phyloP scores from a whole-genome alignment of 2,113 vertebrate genomes.

The Equus przewalskii region DNA sequence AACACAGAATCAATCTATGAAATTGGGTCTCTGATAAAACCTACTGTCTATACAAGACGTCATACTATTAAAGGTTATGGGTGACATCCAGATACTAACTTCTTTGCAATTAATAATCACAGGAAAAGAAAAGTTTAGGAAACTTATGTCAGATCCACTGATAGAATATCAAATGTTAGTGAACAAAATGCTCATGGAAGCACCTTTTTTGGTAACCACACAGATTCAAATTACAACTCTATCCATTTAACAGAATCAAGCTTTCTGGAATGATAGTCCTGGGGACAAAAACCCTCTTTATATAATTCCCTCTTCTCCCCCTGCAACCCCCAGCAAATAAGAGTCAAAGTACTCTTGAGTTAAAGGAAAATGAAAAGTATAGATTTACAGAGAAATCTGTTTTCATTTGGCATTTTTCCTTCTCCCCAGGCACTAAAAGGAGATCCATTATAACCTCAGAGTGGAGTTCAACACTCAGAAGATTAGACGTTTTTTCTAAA shows the following conservation, averaged over 20 bases:
- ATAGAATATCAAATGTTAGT: constrained; percentile 51
- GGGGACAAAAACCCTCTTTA: constrained; percentile 73
- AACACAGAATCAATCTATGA: constrained; percentile 2
- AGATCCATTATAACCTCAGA: constrained; percentile 70
- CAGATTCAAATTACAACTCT: constrained; percentile 68
- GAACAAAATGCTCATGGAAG: constrained; percentile 49
- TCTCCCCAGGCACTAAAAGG: constrained; percentile 49
- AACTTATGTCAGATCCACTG: constrained; percentile 29
- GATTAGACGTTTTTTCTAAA: constrained; percentile 59
- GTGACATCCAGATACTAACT: constrained; percentile 55
- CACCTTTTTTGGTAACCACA: constrained; percentile 47
- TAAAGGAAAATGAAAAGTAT: constrained; percentile 72
- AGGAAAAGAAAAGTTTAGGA: constrained; percentile 52
- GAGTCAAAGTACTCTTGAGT: constrained; percentile 54
- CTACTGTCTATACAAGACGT: constrained; percentile 52
- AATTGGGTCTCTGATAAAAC: constrained; percentile 9
- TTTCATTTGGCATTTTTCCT: constrained; percentile 71
- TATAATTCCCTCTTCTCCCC: constrained; percentile 53
- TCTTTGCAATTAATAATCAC: constrained; percentile 56
- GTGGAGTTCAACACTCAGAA: constrained; percentile 54
- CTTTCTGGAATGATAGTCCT: constrained; percentile 66
- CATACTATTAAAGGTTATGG: constrained; percentile 27
- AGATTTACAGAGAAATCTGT: constrained; percentile 72
- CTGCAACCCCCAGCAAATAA: constrained; percentile 47
- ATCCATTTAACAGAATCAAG: constrained; percentile 63